Percentiles rank a stretch among this genome's conserved stretches.
These are phyloP conservation scores for Mythimna vitellina DNA, from an alignment of 2,888 invertebrate species.

Conservation along the genomic window DNA sequence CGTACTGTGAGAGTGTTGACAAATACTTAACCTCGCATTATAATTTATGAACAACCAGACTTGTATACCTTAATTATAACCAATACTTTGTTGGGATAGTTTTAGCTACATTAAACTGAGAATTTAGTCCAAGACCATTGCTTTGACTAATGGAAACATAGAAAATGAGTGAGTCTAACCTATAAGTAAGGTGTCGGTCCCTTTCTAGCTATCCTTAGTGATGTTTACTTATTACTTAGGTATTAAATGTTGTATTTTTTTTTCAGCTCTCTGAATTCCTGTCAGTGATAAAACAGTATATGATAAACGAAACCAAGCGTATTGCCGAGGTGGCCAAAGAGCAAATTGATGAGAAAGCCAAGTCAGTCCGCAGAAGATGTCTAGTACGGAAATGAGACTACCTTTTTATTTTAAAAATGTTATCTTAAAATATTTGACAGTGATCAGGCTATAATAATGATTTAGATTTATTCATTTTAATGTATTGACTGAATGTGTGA, in stretches of 20 bases:
- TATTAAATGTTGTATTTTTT: neutral
- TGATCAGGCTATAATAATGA: neutral
- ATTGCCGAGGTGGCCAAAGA: constrained; percentile 78
- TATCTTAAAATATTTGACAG: neutral
- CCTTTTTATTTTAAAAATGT: neutral
- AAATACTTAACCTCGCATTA: no score
- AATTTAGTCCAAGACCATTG: no score
- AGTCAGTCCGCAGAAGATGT: constrained; percentile 72
- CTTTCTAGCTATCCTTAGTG: no score
- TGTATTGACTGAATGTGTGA: constrained; percentile 31
- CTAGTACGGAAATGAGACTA: constrained; percentile 69
- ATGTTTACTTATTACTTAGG: no score
- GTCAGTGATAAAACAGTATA: constrained; percentile 85
- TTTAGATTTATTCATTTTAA: constrained; percentile 24
- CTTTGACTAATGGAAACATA: no score
- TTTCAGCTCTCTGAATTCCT: constrained; percentile 88
- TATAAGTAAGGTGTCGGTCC: no score
- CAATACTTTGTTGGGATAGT: no score
- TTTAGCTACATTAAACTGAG: no score
- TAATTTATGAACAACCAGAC: no score
- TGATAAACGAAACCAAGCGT: constrained; percentile 83
- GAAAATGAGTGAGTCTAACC: no score
- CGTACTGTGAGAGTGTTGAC: no score
- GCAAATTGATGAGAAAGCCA: constrained; percentile 76
- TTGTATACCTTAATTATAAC: no score